Evolutionary conservation across 53 echinoderm and acorn worm genomes (phyloP), one percentile per base, ranked within the genome.

Genomic region (Mesocentrotus franciscanus): DNA sequence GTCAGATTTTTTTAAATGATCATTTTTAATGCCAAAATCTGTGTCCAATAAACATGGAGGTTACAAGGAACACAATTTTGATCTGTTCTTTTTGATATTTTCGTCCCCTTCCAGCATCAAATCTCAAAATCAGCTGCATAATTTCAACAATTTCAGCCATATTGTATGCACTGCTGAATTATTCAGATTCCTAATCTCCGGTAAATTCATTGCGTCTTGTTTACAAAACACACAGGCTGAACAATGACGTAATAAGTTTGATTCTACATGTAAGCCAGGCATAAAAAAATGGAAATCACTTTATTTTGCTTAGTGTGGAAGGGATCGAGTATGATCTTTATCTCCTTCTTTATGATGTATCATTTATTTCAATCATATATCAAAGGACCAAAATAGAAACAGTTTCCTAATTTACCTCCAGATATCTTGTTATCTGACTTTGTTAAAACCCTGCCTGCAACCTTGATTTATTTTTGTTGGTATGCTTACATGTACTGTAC

Each of bases 71-170:
- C 29, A 30, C 32, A 74, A 74, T 18, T 18, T 18, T 24, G 7
- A 68, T 68, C 68, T 2, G 68, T 68, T 32, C 29, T 74, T 74
- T 8, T 10, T 74, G 74, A 74, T 14, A 81, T 42, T 81, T 81
- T 81, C 39, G 12, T 39, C 81, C 81, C 81, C 20, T 20, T 81
- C 33, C 42, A 35, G 18, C 18, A 81, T 81, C 81, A 36, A 26
- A 87, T 87, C 87, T 87, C 87, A 58, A 58, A 87, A 87, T 87
- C 87, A 87, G 58, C 87, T 81, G 81, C 58, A 57, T 36, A 84
- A 58, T n/a, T 57, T 87, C 87, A 87, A 58, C n/a, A 39, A 57
- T 58, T 58, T n/a, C 27, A 57, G 56, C 27, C 59, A 58, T 13
- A 87, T 0, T n/a, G 57, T 17, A 87, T 87, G 87, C 55, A 49